Base-by-base conservation (phyloP, 2,888 invertebrate species). In the Imbricaverruca yamaguchii region DNA sequence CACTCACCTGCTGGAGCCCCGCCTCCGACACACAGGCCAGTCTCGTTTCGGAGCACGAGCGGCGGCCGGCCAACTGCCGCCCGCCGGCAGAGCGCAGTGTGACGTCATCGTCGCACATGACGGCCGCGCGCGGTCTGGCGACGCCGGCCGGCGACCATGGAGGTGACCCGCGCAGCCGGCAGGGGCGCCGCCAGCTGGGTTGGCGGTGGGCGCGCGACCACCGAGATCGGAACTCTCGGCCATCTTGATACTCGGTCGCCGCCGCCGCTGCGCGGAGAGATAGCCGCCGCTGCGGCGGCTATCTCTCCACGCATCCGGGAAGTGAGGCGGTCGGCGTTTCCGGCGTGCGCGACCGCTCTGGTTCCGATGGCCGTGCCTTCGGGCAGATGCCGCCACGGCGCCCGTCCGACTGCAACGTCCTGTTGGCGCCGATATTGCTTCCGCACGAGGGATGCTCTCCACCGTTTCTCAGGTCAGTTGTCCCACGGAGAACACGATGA, bases 21-120 rank as follows among this genome's bases (percentile, higher is more conserved):
- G 39, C 15, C n/a, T 78, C 81, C 69, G 69, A 81, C 79, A 59
- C 67, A 59, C 55, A 57, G 65, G 21, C 80, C 80, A 81, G 63
- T 15, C 74, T 69, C 69, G 21, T n/a, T 23, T 79, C 65, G 55
- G 57, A 80, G 12, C 21, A 59, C 55, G 23, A 56, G 55, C 57
- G 77, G 23, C 74, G 74, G 21, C 1, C 53, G 53, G 74, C 55
- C 21, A 7, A 21, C 55, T 55, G 74, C 39, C 74, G 53, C 59
- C 9, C 53, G 74, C 74, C 7, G 55, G n/a, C 53, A 23, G 74
- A 21, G 21, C 74, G 74, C 74, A 53, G 55, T 10, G 21, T 74
- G 53, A 74, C 74, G 74, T 74, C 74, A 55, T 74, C 74, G 74
- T 74, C 74, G 74, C 55, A 74, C 74, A 74, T 74, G 74, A 21